Evolutionary conservation across 2,797 vertebrate genomes (phyloP), one percentile per base, ranked within the genome.

Genomic region (Petrocephalus sullivani): DNA sequence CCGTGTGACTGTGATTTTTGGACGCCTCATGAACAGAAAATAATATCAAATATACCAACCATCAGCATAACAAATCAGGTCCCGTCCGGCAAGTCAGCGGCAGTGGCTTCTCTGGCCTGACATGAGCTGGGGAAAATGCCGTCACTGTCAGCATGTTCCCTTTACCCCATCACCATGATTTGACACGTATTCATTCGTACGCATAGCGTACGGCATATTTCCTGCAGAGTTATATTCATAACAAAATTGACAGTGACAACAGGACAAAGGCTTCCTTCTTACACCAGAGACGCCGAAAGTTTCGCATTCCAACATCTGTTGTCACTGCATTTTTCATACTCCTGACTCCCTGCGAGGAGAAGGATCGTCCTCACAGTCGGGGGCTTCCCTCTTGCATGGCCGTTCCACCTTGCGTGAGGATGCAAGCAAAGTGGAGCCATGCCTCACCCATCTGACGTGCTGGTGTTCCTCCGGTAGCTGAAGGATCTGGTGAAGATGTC

Each of bases 361-460:
- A n/a, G 6, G 71, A n/a, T 78, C 71, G 46, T 14, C 33, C 37
- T 16, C 71, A 75, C 12, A 78, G 71, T 46, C 71, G 41, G 0
- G 64, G 64, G 2, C 10, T 12, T 67, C 64, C 64, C 10, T 23
- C 64, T 67, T 14, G 28, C 12, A 1, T 5, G 23, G 10, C 23
- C 23, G 6, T 1, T 33, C 64, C 64, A 33, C 12, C 14, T 57
- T 57, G 64, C 28, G 4, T 16, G 56, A 14, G 33, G 4, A 67
- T 67, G 64, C 64, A 67, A 14, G 64, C 64, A 19, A 78, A 19
- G 71, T 46, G 16, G 33, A 33, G 4, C 6, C 54, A 54, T 0
- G 5, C 58, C 28, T 95, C 93, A 96, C 84, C 93, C 41, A 78
- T 95, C 95, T 9, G 95, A 95, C 1, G 83, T 91, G 93, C 94